Evolutionary conservation across 2,113 vertebrate species (phyloP), one percentile per base, ranked within the genome.

Genomic region (Spermophilus dauricus): DNA sequence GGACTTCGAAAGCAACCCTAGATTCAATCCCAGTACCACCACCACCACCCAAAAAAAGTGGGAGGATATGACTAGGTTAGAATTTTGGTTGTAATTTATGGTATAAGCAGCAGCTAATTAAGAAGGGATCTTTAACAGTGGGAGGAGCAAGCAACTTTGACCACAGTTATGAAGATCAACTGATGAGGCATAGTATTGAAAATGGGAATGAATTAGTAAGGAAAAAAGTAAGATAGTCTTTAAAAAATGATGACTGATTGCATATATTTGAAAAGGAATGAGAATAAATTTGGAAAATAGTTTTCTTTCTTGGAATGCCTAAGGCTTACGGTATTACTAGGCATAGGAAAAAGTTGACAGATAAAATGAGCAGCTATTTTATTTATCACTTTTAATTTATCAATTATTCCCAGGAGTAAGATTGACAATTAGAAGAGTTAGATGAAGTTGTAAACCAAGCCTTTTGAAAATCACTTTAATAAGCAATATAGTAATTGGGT

Each of bases 351-450:
- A 91, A 75, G 42, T 70, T 88, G 83, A 90, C 51, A 94, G 80
- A 85, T 94, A 96, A 85, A 42, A 58, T 91, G 48, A 92, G 32
- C 76, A 91, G 73, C 48, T 86, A 39, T 82, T 96, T 95, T 90
- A 69, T 77, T 76, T 73, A 78, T 56, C 53, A 56, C 53, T 56
- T 56, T 56, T 56, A 45, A 83, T 86, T 84, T 61, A 56, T 77
- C 81, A 67, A 0, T 85, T 92, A 75, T 91, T 88, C 10, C 63
- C 51, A 2, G 26, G n/a, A 30, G 37, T 89, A 86, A n/a, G 56
- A 20, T 85, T 97, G 10, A 85, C 14, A 32, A 18, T 70, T 95
- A 69, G 76, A 86, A 56, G 28, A 78, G 61, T 67, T 85, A 1
- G 67, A 39, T 94, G n/a, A 75, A 80, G 51, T 96, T 97, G 91